Evolutionary conservation across 2,797 vertebrate species (phyloP), one percentile per base, ranked within the genome.

Genomic region (Cuniculus paca): DNA sequence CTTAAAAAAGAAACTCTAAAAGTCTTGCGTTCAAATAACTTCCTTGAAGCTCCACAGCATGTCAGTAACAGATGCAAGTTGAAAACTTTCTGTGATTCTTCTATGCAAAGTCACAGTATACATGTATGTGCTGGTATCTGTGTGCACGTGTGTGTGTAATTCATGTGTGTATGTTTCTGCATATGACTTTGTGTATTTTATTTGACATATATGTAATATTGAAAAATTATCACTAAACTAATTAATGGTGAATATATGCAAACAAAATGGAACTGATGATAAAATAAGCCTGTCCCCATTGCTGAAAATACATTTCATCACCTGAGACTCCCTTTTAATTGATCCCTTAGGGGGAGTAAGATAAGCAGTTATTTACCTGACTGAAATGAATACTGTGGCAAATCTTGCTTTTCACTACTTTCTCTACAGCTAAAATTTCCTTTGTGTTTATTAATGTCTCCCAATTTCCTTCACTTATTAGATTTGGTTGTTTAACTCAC

Each of bases 331-430:
- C 94, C 65, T 98, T 98, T 98, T 91, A 98, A 98, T 97, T 98
- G 93, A 96, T 96, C 88, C 93, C 93, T 95, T 82, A 97, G 96
- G 90, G 92, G 96, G 87, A 92, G 13, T 58, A 95, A 75, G 89
- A 97, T 97, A 97, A 98, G 60, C 34, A 95, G 28, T 97, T 98
- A 94, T 98, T 98, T 98, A 98, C 36, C 50, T 68, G 97, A 95
- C 68, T 98, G 63, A 88, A 74, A 90, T 61, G 16, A 95, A 90
- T 50, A 61, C 3, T 83, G n/a, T 68, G 65, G 72, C 61, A 97
- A 96, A 96, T 96, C 26, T 77, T 50, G 75, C 14, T 78, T 58
- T 92, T 95, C 5, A 11, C 2, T 96, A 85, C 26, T 98, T 75
- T 83, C 94, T 98, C 77, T 58, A 63, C 11, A 96, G 78, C 36